Evolutionary conservation across 2,113 vertebrate genomes (phyloP).

Genomic region (Aegotheles bennettii): DNA sequence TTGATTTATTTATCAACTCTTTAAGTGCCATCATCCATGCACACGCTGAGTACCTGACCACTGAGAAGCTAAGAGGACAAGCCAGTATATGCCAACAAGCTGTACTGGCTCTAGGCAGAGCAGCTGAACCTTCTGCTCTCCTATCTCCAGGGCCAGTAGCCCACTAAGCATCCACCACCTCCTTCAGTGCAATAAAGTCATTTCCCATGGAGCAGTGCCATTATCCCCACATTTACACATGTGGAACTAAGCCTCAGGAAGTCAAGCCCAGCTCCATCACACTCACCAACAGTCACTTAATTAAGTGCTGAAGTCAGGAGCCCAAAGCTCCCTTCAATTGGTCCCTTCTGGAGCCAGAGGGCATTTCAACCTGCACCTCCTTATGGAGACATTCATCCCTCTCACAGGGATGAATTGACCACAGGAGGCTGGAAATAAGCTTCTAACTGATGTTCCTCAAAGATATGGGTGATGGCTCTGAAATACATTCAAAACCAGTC

Average conservation of each 20-base stretch:
- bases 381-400: background rate
- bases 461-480: background rate
- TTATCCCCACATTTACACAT: accelerated
- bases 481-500: background rate
- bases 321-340: background rate
- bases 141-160: background rate
- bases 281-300: background rate
- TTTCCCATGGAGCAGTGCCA: background rate
- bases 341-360: background rate
- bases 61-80: accelerated
- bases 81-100: background rate
- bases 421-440: background rate
- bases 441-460: background rate
- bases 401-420: accelerated
- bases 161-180: background rate
- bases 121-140: background rate
- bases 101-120: background rate
- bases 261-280: background rate
- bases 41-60: background rate
- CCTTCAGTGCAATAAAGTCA: background rate
- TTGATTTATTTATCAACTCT: background rate
- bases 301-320: background rate
- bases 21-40: background rate
- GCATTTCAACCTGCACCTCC: background rate
- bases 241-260: background rate